Evolutionary conservation across 2,797 vertebrate species (phyloP), one percentile per base, ranked within the genome.

Genomic region (Clamator glandarius): DNA sequence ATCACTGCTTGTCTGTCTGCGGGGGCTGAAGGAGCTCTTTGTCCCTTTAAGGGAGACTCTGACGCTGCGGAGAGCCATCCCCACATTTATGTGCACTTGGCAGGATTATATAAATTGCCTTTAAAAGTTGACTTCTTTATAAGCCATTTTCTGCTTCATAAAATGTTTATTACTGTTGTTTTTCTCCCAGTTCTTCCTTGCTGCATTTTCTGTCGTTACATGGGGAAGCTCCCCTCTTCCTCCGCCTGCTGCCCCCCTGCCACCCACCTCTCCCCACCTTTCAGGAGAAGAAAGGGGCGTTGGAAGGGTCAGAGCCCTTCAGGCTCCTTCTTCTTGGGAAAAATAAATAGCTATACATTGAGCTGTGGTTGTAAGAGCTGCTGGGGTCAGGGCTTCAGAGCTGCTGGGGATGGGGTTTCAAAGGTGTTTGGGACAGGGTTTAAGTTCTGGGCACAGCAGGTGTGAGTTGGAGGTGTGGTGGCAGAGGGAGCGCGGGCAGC

Each of bases 121-220:
- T 97, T 95, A 95, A 91, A 97, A 96, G 92, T 92, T 97, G 93
- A 96, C 96, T 97, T 97, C 96, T 97, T 97, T 96, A 96, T 96
- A 95, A 96, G 86, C 94, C 95, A 92, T 97, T 97, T 97, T 97
- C 94, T 97, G 96, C 95, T 97, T 96, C 96, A 96, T 96, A 95
- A 97, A 97, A 92, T 89, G 92, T 96, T 96, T 96, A 96, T 96
- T 93, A 93, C 93, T 95, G 77, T 96, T 96, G 94, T 91, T 96
- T 97, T 92, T 96, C 92, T 95, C 87, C 72, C 72, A 51, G 64
- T 90, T 72, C 91, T 94, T 93, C 90, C 52, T 88, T 8, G 0
- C 62, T 73, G 68, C 69, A 29, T 92, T 94, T 88, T 94, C 79
- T 73, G 48, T 80, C 5, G 23, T 75, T 63, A 29, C 44, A 57